Evolutionary conservation across 2,797 vertebrate species (phyloP).

Genomic region (Mus spretus): DNA sequence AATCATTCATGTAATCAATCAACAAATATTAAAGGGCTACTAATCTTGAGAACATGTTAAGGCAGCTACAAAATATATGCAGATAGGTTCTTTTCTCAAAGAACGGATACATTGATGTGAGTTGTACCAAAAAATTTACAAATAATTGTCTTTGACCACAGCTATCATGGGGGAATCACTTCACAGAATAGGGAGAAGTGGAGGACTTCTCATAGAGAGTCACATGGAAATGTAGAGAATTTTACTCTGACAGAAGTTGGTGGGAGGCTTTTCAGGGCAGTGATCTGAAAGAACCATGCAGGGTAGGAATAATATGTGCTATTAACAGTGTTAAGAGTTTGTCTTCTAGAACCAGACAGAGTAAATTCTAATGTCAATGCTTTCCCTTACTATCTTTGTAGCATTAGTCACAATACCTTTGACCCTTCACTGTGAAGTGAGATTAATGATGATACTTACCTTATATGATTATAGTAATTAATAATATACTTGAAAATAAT

Average conservation of each 20-base stretch:
- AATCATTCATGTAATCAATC: slow-evolving; percentile 32
- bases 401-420: background rate
- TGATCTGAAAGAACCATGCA: background rate
- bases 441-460: background rate
- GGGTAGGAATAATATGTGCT: fast-evolving
- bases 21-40: background rate
- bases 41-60: background rate
- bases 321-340: fast-evolving
- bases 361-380: background rate
- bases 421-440: background rate
- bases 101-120: background rate
- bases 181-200: background rate
- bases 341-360: background rate
- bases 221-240: background rate
- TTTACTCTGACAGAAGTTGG: background rate
- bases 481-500: background rate
- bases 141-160: background rate
- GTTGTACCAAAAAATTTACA: background rate
- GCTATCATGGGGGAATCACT: background rate
- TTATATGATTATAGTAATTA: background rate
- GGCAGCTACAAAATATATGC: background rate
- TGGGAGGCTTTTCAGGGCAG: background rate
- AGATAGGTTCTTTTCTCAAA: background rate
- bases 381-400: background rate
- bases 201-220: background rate